Conservation (phyloP, 2,113 vertebrate species). For the Psilopogon haemacephalus region DNA sequence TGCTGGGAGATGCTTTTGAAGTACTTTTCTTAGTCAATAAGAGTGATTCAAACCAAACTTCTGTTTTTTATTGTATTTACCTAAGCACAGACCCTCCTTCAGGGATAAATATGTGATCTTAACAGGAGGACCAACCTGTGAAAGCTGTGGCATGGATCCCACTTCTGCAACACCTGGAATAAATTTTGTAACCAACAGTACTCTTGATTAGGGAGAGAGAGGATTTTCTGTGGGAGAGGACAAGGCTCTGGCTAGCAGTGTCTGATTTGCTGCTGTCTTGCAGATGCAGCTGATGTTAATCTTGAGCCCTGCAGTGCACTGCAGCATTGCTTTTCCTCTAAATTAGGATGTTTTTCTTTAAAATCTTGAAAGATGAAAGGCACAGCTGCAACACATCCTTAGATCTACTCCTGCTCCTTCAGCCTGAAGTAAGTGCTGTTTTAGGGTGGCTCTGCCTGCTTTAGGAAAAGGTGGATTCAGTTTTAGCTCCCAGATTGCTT, state of each 20-base stretch:
- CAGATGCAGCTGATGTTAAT: background rate
- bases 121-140: background rate
- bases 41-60: background rate
- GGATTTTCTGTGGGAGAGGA: background rate
- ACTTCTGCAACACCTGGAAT: background rate
- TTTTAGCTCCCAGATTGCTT: background rate
- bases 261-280: background rate
- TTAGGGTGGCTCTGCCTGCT: background rate
- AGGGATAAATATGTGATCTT: background rate
- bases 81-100: background rate
- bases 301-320: background rate
- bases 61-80: background rate
- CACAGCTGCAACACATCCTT: background rate
- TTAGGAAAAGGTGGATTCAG: background rate
- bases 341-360: background rate
- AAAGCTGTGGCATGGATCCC: background rate
- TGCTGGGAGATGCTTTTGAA: background rate
- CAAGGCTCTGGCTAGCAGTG: background rate
- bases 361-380: background rate
- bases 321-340: background rate
- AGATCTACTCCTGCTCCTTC: background rate
- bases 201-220: background rate
- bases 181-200: background rate
- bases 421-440: background rate
- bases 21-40: background rate